These are phyloP conservation scores for Xenopus laevis DNA, from an alignment of 2,113 vertebrate species.

Conservation along the genomic window DNA sequence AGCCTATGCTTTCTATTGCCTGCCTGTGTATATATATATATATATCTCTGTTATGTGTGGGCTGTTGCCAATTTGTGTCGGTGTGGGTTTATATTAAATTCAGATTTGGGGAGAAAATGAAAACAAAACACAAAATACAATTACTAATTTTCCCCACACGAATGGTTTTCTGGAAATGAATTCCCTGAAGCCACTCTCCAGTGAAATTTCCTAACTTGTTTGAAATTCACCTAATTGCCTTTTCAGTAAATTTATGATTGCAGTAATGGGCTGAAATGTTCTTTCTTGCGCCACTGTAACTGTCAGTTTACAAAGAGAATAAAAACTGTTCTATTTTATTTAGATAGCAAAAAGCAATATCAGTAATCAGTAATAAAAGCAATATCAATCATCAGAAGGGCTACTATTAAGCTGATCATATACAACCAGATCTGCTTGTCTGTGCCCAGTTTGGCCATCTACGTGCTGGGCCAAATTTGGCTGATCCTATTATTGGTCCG, in stretches of 20 bases:
- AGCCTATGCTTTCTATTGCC: not conserved
- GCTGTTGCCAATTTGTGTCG: slow-evolving; percentile 11
- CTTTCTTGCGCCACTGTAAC: not conserved
- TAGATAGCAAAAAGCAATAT: too few relatives aligned
- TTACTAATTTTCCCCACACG: not conserved
- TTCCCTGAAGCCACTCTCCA: not conserved
- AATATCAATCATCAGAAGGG: too few relatives aligned
- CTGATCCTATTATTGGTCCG: too few relatives aligned
- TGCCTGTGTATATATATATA: slow-evolving; percentile 2
- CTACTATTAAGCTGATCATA: too few relatives aligned
- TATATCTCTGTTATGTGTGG: not conserved
- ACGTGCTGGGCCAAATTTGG: too few relatives aligned
- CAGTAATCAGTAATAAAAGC: too few relatives aligned
- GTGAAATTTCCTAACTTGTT: not conserved
- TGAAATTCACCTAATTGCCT: not conserved
- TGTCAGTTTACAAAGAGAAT: not conserved
- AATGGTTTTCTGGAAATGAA: slow-evolving; percentile 4
- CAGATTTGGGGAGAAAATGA: slow-evolving; percentile 11
- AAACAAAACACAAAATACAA: not conserved
- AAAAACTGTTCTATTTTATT: too few relatives aligned
- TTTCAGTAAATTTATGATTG: not conserved
- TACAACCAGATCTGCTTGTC: too few relatives aligned
- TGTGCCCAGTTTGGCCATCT: too few relatives aligned
- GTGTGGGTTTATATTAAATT: slow-evolving; percentile 15
- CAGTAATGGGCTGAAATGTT: too few relatives aligned